Conservation (phyloP, 2,888 invertebrate genomes). For the Rotaria macrura region DNA sequence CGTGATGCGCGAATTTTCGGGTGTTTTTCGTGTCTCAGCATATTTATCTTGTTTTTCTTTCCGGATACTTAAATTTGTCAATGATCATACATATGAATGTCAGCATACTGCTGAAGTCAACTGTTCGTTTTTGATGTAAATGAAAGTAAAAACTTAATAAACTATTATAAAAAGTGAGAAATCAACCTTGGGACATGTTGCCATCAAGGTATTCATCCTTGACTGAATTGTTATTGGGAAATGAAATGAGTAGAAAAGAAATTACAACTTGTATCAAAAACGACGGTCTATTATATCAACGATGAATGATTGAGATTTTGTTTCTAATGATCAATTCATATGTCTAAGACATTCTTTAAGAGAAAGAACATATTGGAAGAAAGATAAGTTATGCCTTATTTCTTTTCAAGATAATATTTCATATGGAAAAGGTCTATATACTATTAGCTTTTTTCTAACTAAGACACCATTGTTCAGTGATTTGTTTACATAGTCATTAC, state of each 20-base stretch:
- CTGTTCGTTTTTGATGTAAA: background rate
- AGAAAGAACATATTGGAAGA: background rate
- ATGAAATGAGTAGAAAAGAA: background rate
- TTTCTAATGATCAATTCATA: background rate
- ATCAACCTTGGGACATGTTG: background rate
- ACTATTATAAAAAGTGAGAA: background rate
- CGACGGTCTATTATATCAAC: background rate
- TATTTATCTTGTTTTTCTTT: background rate
- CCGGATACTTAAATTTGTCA: background rate
- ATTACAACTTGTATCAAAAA: background rate
- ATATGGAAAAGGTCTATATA: background rate
- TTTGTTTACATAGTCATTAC: background rate
- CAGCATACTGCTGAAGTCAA: background rate
- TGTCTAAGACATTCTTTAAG: background rate
- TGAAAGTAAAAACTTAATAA: background rate
- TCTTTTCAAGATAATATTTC: background rate
- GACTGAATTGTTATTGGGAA: background rate
- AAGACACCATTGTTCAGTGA: background rate
- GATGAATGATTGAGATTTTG: background rate
- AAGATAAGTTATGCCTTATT: background rate
- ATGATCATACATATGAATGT: background rate
- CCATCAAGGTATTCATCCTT: background rate
- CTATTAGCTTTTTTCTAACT: background rate
- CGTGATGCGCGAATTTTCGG: background rate
- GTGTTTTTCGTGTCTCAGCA: background rate